These are phyloP conservation scores for Babyrousa celebensis DNA, from an alignment of 2,797 vertebrate genomes.

Conservation along the genomic window DNA sequence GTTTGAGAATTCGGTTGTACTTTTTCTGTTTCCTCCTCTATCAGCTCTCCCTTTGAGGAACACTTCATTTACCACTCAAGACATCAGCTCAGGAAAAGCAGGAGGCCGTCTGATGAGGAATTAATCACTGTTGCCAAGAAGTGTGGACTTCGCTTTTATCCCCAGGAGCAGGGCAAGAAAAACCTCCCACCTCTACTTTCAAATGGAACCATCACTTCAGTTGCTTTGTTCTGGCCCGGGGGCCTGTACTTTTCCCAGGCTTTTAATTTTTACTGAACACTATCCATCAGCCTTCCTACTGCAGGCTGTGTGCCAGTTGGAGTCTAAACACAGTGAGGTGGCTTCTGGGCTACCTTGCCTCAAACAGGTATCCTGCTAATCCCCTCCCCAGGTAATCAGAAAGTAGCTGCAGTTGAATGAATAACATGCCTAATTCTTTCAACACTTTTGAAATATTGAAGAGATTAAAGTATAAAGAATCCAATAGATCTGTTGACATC, in stretches of 20 bases:
- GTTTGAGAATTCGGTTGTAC: background rate
- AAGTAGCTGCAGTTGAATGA: constrained; percentile 16
- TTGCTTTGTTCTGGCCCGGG: constrained; percentile 61
- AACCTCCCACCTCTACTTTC: background rate
- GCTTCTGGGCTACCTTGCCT: constrained; percentile 60
- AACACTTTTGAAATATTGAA: constrained; percentile 63
- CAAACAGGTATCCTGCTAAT: constrained; percentile 20
- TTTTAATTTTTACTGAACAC: constrained; percentile 73
- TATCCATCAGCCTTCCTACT: constrained; percentile 40
- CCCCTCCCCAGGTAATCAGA: background rate
- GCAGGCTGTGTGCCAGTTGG: constrained; percentile 33
- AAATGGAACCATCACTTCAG: constrained; percentile 66
- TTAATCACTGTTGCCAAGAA: constrained; percentile 51
- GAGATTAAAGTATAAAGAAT: constrained; percentile 61
- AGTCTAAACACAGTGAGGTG: background rate
- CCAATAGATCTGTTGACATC: constrained; percentile 36
- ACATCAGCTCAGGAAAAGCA: constrained; percentile 50
- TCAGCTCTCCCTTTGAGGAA: constrained; percentile 38
- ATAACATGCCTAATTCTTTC: constrained; percentile 13
- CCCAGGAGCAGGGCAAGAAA: constrained; percentile 66
- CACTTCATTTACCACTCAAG: constrained; percentile 43
- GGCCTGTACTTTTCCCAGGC: constrained; percentile 66
- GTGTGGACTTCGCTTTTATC: constrained; percentile 62
- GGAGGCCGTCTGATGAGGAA: constrained; percentile 38
- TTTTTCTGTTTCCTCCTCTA: constrained; percentile 26